These are phyloP conservation scores for Thalassophryne amazonica DNA, from an alignment of 2,797 vertebrate species.

Conservation along the genomic window DNA sequence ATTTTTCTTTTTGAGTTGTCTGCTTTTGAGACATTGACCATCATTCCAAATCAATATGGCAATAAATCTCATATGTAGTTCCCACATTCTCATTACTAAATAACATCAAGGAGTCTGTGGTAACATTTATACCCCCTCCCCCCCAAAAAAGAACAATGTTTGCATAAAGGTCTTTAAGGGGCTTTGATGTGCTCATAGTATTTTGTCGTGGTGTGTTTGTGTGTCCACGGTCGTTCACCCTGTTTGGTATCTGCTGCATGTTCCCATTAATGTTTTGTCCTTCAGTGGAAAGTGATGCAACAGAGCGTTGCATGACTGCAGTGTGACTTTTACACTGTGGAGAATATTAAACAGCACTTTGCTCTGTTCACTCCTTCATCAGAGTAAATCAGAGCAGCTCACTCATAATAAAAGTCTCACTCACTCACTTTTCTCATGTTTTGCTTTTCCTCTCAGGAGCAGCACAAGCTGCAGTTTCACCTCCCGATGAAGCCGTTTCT, in stretches of 20 bases:
- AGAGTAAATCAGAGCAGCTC: not conserved
- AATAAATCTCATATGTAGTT: too few species aligned
- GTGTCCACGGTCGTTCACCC: not conserved
- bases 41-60: too few species aligned
- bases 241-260: conserved; percentile 28
- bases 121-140: too few species aligned
- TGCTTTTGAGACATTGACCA: too few species aligned
- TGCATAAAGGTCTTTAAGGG: conserved; percentile 4
- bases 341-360: too few species aligned
- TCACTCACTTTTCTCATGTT: conserved; percentile 1
- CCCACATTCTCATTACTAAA: too few species aligned
- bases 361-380: not conserved
- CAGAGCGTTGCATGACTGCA: conserved; percentile 14
- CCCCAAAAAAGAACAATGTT: too few species aligned
- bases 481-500: conserved; percentile 22
- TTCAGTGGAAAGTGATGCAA: conserved; percentile 33
- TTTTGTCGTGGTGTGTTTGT: not conserved
- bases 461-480: conserved; percentile 46
- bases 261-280: conserved; percentile 12
- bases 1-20: too few species aligned
- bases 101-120: too few species aligned
- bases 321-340: conserved; percentile 6
- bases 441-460: conserved; percentile 40
- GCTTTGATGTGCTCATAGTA: conserved; percentile 6
- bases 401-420: not conserved